Evolutionary conservation across 1,140 invertebrate genomes (phyloP).

Genomic region (Macrosteles quadrilineatus): DNA sequence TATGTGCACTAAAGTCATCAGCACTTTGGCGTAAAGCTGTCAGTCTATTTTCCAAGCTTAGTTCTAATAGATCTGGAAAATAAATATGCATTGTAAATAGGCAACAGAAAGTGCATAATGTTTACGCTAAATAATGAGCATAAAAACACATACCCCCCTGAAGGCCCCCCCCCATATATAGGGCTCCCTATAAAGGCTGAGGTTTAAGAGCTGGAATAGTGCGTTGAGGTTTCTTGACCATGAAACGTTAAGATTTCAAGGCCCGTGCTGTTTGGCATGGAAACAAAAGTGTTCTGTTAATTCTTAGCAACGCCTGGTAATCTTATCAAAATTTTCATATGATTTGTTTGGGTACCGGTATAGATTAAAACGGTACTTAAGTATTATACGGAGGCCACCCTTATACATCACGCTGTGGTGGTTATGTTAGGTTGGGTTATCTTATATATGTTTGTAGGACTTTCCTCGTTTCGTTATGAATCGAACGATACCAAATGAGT

Average conservation of each 20-base stretch:
- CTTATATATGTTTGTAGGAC: too few species aligned
- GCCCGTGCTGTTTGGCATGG: too few species aligned
- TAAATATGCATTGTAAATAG: not conserved
- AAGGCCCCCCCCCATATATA: not conserved
- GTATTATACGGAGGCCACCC: too few species aligned
- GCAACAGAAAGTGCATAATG: not conserved
- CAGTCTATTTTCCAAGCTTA: not conserved
- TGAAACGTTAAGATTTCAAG: not conserved
- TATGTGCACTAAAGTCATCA: conserved; percentile 66
- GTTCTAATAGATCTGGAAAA: conserved; percentile 5
- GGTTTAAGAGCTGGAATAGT: not conserved
- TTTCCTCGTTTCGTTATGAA: too few species aligned
- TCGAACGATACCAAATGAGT: too few species aligned
- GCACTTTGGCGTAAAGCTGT: conserved; percentile 41
- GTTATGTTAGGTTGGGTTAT: too few species aligned
- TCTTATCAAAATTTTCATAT: too few species aligned
- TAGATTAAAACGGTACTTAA: too few species aligned
- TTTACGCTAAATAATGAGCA: not conserved
- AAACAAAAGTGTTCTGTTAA: too few species aligned
- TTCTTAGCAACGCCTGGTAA: too few species aligned
- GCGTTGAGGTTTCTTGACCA: not conserved
- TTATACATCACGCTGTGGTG: too few species aligned
- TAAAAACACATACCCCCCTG: not conserved
- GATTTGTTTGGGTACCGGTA: too few species aligned
- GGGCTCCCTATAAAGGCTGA: not conserved